Conservation (phyloP, 2,113 vertebrate genomes). For the Dicerorhinus sumatrensis region DNA sequence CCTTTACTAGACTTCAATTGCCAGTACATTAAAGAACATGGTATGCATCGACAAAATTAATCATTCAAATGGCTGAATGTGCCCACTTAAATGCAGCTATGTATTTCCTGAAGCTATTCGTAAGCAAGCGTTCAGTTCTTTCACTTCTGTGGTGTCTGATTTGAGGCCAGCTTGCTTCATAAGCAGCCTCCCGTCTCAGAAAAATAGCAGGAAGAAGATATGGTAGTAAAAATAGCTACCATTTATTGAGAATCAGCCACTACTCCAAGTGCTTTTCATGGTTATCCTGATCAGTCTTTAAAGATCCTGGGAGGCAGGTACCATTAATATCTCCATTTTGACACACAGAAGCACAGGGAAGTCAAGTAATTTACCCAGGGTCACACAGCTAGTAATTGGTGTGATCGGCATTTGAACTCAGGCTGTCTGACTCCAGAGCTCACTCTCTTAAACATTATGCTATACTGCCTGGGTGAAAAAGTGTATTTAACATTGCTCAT, state of each 20-base stretch:
- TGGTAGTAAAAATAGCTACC: background rate
- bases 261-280: background rate
- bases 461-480: background rate
- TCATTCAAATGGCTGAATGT: background rate
- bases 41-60: background rate
- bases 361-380: background rate
- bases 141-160: background rate
- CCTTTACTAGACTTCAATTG: background rate
- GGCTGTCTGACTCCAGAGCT: background rate
- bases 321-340: background rate
- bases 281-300: background rate
- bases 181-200: background rate
- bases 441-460: background rate
- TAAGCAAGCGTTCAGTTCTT: background rate
- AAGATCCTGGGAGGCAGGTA: background rate
- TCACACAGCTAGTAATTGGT: background rate
- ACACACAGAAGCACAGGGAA: background rate
- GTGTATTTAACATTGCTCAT: background rate
- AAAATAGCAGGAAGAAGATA: background rate
- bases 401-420: background rate
- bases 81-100: background rate
- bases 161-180: background rate
- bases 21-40: background rate
- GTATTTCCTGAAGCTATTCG: background rate
- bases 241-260: background rate